phyloP scores from a whole-genome alignment of 53 echinoderm and acorn worm genomes.

The Stichopus horrens region DNA sequence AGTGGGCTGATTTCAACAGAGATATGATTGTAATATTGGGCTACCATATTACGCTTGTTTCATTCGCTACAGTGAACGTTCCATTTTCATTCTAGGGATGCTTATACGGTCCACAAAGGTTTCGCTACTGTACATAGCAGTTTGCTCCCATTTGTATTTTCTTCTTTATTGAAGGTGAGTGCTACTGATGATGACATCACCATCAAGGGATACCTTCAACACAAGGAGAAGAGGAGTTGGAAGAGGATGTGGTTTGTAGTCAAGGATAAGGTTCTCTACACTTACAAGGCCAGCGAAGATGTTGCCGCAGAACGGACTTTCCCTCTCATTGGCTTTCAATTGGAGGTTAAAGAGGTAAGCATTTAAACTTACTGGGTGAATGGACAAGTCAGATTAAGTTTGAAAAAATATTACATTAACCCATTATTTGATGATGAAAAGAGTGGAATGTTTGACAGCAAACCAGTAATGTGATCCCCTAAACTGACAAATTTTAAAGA shows the following conservation, averaged over 20 bases:
- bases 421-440: constrained; percentile 42
- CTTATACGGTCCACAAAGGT: too few relatives aligned
- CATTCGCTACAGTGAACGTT: too few relatives aligned
- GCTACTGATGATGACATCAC: constrained; percentile 73
- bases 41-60: too few relatives aligned
- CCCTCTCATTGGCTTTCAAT: constrained; percentile 81
- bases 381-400: background rate
- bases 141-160: too few relatives aligned
- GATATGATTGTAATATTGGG: too few relatives aligned
- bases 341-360: constrained; percentile 67
- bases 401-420: background rate
- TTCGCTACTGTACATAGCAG: too few relatives aligned
- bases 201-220: constrained; percentile 88
- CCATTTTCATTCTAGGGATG: too few relatives aligned
- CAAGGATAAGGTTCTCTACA: constrained; percentile 92
- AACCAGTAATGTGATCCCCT: too few relatives aligned
- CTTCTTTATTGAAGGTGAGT: constrained; percentile 54
- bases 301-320: constrained; percentile 81
- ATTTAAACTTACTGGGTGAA: background rate
- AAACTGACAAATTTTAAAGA: too few relatives aligned
- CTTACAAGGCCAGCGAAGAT: constrained; percentile 95
- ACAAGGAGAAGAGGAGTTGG: constrained; percentile 78
- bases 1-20: too few relatives aligned
- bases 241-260: constrained; percentile 88
- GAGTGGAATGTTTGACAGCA: constrained; percentile 11